Evolutionary conservation across 2,113 vertebrate genomes (phyloP).

Genomic region (Rhinoderma darwinii): DNA sequence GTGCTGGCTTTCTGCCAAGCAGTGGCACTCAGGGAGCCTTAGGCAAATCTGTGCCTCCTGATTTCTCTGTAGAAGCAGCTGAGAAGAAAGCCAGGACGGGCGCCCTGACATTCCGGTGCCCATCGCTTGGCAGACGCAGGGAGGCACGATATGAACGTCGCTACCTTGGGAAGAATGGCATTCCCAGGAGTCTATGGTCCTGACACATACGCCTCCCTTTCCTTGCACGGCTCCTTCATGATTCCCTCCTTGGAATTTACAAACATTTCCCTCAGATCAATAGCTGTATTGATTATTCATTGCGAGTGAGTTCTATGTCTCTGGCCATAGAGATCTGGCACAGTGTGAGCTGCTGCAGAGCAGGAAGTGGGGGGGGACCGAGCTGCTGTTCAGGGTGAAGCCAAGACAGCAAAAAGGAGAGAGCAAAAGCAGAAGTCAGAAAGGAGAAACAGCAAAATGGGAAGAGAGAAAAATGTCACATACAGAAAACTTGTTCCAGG

Average conservation of each 20-base stretch:
- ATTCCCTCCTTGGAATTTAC: slow-evolving; percentile 82
- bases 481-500: slow-evolving; percentile 63
- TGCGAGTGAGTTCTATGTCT: slow-evolving; percentile 82
- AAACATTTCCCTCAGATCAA: slow-evolving; percentile 86
- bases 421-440: slow-evolving; percentile 63
- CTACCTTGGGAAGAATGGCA: slow-evolving; percentile 50
- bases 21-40: slow-evolving; percentile 75
- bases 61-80: slow-evolving; percentile 77
- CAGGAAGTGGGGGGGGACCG: slow-evolving; percentile 53
- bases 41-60: slow-evolving; percentile 73
- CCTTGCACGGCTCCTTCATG: slow-evolving; percentile 48
- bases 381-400: slow-evolving; percentile 70
- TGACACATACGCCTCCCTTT: slow-evolving; percentile 49
- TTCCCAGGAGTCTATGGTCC: slow-evolving; percentile 57
- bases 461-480: slow-evolving; percentile 68
- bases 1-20: slow-evolving; percentile 80
- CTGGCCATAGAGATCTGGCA: slow-evolving; percentile 81
- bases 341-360: slow-evolving; percentile 76
- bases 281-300: slow-evolving; percentile 88
- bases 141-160: slow-evolving; percentile 56
- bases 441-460: slow-evolving; percentile 63
- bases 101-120: slow-evolving; percentile 74
- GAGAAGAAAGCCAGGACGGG: slow-evolving; percentile 73
- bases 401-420: slow-evolving; percentile 66
- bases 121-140: slow-evolving; percentile 72